Conservation (phyloP, 2,888 invertebrate genomes). For the Caenorhabditis becei region DNA sequence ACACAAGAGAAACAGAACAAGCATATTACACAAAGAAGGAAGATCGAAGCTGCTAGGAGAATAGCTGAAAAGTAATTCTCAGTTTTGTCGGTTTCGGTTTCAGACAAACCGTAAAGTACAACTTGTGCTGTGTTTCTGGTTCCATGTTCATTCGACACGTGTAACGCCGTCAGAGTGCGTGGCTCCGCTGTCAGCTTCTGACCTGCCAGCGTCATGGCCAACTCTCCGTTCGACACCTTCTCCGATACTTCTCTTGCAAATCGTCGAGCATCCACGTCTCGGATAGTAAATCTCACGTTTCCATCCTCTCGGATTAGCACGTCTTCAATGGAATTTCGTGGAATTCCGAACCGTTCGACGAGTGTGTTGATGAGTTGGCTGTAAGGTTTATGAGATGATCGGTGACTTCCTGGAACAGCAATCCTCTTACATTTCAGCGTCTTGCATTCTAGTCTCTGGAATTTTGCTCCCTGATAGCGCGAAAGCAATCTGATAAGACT, state of each 20-base stretch:
- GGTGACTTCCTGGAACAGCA: background rate
- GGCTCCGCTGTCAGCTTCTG: slow-evolving; percentile 70
- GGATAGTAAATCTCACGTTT: slow-evolving; percentile 70
- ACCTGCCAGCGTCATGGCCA: slow-evolving; percentile 63
- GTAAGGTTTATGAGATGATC: slow-evolving; percentile 1
- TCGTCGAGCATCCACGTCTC: slow-evolving; percentile 69
- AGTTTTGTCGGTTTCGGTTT: background rate
- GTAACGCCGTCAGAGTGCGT: slow-evolving; percentile 66
- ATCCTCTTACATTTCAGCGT: slow-evolving; percentile 61
- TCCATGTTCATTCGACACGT: slow-evolving; percentile 48
- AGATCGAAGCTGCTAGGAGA: slow-evolving; percentile 65
- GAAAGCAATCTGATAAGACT: slow-evolving; percentile 74
- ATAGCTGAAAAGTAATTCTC: slow-evolving; percentile 62
- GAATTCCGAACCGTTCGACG: slow-evolving; percentile 57
- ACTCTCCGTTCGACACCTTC: slow-evolving; percentile 66
- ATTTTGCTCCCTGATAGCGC: slow-evolving; percentile 72
- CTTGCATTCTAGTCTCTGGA: slow-evolving; percentile 55
- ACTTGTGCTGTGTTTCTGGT: slow-evolving; percentile 49
- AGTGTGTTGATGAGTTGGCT: slow-evolving; percentile 45
- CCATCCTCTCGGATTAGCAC: slow-evolving; percentile 72
- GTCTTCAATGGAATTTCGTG: slow-evolving; percentile 63
- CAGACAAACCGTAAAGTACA: slow-evolving; percentile 68
- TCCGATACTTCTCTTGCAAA: slow-evolving; percentile 72
- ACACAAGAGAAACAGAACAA: slow-evolving; percentile 71
- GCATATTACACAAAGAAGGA: slow-evolving; percentile 66